phyloP scores from a whole-genome alignment of 2,113 vertebrate genomes.

The Nothocercus nigrocapillus region DNA sequence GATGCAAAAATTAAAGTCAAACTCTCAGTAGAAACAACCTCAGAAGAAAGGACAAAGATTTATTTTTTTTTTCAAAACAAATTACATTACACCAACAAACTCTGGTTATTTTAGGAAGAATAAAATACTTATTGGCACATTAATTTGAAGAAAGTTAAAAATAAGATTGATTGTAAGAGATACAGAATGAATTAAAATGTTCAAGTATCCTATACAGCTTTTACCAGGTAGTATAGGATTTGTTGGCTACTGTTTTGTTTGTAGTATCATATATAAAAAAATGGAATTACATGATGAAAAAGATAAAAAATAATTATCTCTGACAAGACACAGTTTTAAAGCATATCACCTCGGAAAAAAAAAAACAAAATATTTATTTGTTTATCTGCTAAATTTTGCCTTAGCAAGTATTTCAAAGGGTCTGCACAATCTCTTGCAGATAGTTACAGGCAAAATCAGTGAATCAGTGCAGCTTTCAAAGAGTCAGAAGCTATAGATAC shows the following conservation, averaged over 20 bases:
- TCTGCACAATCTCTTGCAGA: neutral
- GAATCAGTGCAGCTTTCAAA: neutral
- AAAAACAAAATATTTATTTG: neutral
- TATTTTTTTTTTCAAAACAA: neutral
- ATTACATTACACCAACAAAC: neutral
- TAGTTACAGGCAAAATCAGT: neutral
- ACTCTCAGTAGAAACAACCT: neutral
- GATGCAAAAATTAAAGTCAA: neutral
- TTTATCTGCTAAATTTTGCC: neutral
- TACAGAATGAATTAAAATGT: neutral
- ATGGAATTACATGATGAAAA: neutral
- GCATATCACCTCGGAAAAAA: neutral
- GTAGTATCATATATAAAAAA: neutral
- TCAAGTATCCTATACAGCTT: neutral
- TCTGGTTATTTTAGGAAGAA: neutral
- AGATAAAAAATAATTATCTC: neutral
- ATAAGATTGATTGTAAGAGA: neutral
- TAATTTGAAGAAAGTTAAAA: neutral
- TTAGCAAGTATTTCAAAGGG: neutral
- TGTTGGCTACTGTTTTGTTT: neutral
- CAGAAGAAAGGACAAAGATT: neutral
- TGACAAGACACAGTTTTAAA: neutral
- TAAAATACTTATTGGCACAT: neutral
- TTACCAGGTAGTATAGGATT: neutral
- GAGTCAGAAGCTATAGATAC: neutral